Evolutionary conservation across 2,888 invertebrate genomes (phyloP), one percentile per base, ranked within the genome.

Genomic region (Thera obeliscata): DNA sequence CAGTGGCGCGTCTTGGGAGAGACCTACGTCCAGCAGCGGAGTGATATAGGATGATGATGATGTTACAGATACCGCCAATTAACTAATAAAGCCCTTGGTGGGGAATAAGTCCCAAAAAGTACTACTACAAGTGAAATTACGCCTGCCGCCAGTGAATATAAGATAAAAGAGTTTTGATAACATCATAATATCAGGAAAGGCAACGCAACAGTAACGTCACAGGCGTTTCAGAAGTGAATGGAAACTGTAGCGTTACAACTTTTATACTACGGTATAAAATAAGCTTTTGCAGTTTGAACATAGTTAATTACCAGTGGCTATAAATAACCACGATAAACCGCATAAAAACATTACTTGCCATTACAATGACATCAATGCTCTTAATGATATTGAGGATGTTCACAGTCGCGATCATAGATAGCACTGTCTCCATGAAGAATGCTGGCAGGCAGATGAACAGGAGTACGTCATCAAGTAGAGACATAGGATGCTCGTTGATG

Each of bases 381-480:
- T 94, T 94, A 38, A 95, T 80, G 58, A 93, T 80, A 73, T 95
- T 94, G 2, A 88, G 74, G 55, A 94, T 89, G 56, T 88, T 91
- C 48, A 96, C 89, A 0, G 96, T 96, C 0, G 97, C 96, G 9
- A 96, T 91, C 75, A 96, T 92, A 70, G 95, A 96, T 69, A 97
- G 94, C 54, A 96, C 94, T 0, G 95, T 95, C 79, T 96, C 96
- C 75, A 96, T 88, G 79, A 96, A 96, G 87, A 96, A 96, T 12
- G 96, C 96, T 0, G 96, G 96, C 33, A 96, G 88, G 69, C 96
- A 96, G 61, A 96, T 94, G 78, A 96, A 96, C 0, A 96, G 91
- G 0, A 96, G 87, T 1, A 96, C 94, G 76, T 96, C 96, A 75
- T 97, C 96, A 41, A 96, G 90, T 9, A 95, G 84, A 0, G 96